Evolutionary conservation across 2,888 invertebrate genomes (phyloP), one percentile per base, ranked within the genome.

Genomic region (Drosophila pullipes): DNA sequence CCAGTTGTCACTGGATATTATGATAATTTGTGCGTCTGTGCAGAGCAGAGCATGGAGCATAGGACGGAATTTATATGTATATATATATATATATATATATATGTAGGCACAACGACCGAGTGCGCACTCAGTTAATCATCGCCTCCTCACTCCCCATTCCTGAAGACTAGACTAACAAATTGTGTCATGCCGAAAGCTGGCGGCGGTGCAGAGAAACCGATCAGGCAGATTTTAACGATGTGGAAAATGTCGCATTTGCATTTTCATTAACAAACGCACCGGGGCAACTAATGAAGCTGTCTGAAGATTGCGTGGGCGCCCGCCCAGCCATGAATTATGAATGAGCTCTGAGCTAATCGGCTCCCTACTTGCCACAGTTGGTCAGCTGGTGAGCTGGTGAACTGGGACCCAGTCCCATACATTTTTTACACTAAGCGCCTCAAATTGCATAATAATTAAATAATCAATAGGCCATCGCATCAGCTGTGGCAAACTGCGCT

Each of bases 171-270:
- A 10, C 13, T 9, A 30, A 60, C 39, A 60, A 41, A 61, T 52
- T 62, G 62, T 61, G 59, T 64, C 47, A 64, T 57, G 6, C 41
- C n/a, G 57, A 35, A 55, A 47, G 47, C 35, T n/a, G 37, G 44
- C 66, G 53, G 54, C 53, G 33, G 61, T 64, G 67, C 37, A 47
- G 65, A 63, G 77, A 52, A 61, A 54, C 63, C 57, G 52, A 59
- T 65, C 71, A 53, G 60, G 35, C 59, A 22, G 33, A 60, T 71
- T 60, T 74, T 58, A 76, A 66, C 67, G 65, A 72, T 82, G 74
- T 74, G 82, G 69, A 69, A 82, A 82, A 84, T 85, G 72, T 70
- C 69, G 69, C 79, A 74, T 81, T 81, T 79, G 78, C 79, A 82
- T 81, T 78, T 74, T 58, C 66, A 69, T 57, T 64, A 55, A 49